Evolutionary conservation across 2,888 invertebrate genomes (phyloP), one percentile per base, ranked within the genome.

Genomic region (Meteorus colon): DNA sequence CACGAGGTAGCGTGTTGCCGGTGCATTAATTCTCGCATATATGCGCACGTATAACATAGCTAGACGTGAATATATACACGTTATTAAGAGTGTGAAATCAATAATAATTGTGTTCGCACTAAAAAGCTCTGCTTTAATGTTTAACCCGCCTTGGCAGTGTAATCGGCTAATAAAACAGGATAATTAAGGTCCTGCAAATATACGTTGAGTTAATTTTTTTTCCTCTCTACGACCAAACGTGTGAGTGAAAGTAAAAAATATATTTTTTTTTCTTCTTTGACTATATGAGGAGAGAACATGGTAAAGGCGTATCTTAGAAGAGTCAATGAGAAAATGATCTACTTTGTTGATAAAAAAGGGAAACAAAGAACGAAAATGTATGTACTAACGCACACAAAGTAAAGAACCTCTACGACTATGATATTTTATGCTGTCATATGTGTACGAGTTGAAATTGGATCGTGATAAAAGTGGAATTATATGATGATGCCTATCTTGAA

Each of bases 1-100:
- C 82, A 83, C 82, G 82, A 81, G 80, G 75, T 85, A 78, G 83
- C 84, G 84, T 86, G 85, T 80, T 81, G 76, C 77, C 76, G 78
- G 80, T 77, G 78, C 82, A 84, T 86, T 83, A 83, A 85, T 86
- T 83, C 78, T 67, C 75, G 68, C 60, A 34, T 73, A 74, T 71
- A 29, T 55, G 60, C 27, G 51, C 60, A 48, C 73, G 73, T 67
- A 78, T 76, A 77, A 75, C 73, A 48, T 65, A 16, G 31, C 66
- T 55, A 27, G n/a, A 71, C 63, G 51, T 66, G 74, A 76, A 72
- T 77, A 73, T 19, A 55, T 19, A 55, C 75, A 80, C 78, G 80
- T 82, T 80, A 81, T 81, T 81, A 78, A 80, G 75, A 81, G 79
- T 78, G 80, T 77, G 74, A 77, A 82, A 81, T 81, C 81, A 77